Evolutionary conservation across 2,113 vertebrate species (phyloP), one percentile per base, ranked within the genome.

Genomic region (Strix uralensis): DNA sequence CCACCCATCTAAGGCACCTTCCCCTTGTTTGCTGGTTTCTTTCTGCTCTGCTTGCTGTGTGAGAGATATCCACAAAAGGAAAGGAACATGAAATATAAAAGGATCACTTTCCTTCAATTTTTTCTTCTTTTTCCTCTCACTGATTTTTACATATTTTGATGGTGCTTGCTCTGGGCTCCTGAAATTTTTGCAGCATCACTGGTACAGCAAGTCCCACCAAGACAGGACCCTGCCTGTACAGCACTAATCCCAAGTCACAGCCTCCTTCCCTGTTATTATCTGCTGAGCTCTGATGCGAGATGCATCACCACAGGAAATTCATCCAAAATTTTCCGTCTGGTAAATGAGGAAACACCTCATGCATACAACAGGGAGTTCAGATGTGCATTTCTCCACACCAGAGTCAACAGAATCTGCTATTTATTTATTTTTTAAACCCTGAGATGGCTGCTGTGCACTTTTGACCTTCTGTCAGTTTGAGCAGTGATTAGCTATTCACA

Each of bases 351-450:
- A 96, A 81, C 65, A 92, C 57, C 70, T 91, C 65, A 69, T 70
- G 55, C 51, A 62, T 62, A 59, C 58, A 86, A 73, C 58, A 83
- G 86, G 71, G 92, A 92, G n/a, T 86, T 95, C 86, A 95, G 83
- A 93, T 84, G 40, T 65, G 34, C 47, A 9, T 88, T 91, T 92
- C 62, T 81, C 52, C 81, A 69, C 74, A 84, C 54, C 44, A 75
- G 57, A 84, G 61, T 75, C 77, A 86, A 93, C 34, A 87, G 62
- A 91, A 38, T 66, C 73, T 54, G 57, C 49, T 81, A 29, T 74
- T 83, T 93, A 84, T 74, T 88, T 82, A 36, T 77, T 90, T 90
- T 61, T 79, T 54, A 85, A 71, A 65, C 36, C 70, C 71, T 0
- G 3, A 62, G n/a, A 40, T 82, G 69, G 34, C 47, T 95, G 66